These are phyloP conservation scores for Sesamia nonagrioides DNA, from an alignment of 1,140 invertebrate genomes.

Conservation along the genomic window DNA sequence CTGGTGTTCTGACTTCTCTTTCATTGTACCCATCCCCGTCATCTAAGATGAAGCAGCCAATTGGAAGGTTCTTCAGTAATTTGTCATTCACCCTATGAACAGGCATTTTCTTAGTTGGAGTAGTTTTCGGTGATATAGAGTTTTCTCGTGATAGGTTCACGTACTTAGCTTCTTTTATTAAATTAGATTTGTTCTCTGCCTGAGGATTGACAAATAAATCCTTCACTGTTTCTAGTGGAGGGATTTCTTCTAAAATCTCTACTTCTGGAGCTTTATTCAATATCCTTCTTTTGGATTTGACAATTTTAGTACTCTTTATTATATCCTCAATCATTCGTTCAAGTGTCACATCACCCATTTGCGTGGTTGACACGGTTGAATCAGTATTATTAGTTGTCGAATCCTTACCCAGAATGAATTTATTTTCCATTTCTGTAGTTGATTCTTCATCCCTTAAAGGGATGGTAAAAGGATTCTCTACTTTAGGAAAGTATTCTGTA, in stretches of 20 bases:
- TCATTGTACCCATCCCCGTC: slow-evolving; percentile 83
- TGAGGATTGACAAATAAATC: slow-evolving; percentile 81
- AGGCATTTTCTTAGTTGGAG: slow-evolving; percentile 76
- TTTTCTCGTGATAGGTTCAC: slow-evolving; percentile 82
- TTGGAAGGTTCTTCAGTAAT: slow-evolving; percentile 79
- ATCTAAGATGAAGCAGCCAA: slow-evolving; percentile 82
- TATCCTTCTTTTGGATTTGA: slow-evolving; percentile 80
- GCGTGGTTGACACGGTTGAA: slow-evolving; percentile 82
- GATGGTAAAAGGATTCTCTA: slow-evolving; percentile 78
- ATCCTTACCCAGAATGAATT: slow-evolving; percentile 80
- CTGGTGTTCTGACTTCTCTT: slow-evolving; percentile 81
- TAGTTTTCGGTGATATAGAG: slow-evolving; percentile 79
- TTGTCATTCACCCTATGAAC: slow-evolving; percentile 75
- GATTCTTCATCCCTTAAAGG: slow-evolving; percentile 79
- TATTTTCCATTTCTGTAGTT: slow-evolving; percentile 84
- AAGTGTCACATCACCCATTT: slow-evolving; percentile 84
- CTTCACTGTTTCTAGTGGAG: slow-evolving; percentile 70
- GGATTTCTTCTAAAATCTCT: slow-evolving; percentile 71
- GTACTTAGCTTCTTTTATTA: slow-evolving; percentile 82
- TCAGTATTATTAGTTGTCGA: slow-evolving; percentile 72
- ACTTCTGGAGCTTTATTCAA: slow-evolving; percentile 65
- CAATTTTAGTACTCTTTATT: slow-evolving; percentile 84
- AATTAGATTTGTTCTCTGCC: slow-evolving; percentile 77
- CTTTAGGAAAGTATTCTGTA: slow-evolving; percentile 79
- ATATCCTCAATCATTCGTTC: slow-evolving; percentile 85